Conservation (phyloP, 2,888 invertebrate species). For the Glaucopsyche alexis region DNA sequence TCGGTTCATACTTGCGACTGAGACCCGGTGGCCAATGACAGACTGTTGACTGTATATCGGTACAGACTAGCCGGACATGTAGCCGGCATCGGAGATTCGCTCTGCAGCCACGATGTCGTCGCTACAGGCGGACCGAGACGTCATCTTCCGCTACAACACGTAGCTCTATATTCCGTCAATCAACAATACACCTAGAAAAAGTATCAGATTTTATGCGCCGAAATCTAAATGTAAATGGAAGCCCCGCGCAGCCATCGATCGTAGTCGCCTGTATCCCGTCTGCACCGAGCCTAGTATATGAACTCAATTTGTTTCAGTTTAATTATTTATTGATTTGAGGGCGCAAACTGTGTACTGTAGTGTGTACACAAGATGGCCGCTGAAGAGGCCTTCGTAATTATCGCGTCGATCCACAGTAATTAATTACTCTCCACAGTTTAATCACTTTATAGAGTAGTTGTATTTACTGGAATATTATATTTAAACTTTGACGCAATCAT, state of each 20-base stretch:
- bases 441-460: not conserved
- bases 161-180: no score
- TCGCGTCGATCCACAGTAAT: not conserved
- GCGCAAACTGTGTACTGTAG: not conserved
- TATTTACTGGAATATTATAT: not conserved
- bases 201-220: no score
- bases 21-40: not conserved
- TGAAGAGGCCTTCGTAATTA: conserved; percentile 14
- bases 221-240: no score
- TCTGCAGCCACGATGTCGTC: no score
- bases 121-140: no score
- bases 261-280: not conserved
- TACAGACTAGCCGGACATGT: no score
- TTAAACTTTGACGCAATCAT: not conserved
- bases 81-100: no score
- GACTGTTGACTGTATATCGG: no score
- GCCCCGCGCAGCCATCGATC: no score
- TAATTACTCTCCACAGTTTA: conserved; percentile 7
- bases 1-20: not conserved
- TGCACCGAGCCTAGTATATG: not conserved
- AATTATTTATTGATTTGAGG: conserved; percentile 9
- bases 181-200: no score
- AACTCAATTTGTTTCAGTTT: not conserved
- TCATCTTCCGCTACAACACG: no score
- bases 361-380: not conserved